phyloP scores from a whole-genome alignment of 2,888 invertebrate genomes.

The Oxycera nigricornis region DNA sequence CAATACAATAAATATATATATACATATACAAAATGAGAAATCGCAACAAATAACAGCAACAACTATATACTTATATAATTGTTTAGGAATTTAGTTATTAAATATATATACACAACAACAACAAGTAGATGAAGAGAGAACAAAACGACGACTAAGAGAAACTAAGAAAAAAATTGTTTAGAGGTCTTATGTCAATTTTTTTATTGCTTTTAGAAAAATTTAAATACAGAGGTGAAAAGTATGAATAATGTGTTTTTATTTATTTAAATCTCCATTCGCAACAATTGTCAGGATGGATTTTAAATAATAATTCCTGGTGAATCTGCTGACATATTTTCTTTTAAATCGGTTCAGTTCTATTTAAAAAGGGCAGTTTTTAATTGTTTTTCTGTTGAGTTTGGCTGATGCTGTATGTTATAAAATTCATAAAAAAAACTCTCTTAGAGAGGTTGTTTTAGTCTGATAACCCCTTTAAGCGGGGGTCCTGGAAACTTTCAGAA shows the following conservation, averaged over 20 bases:
- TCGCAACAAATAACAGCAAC: constrained; percentile 22
- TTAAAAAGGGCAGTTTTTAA: no score
- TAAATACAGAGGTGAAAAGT: constrained; percentile 41
- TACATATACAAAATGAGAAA: constrained; percentile 9
- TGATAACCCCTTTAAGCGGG: no score
- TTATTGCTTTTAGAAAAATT: constrained; percentile 41
- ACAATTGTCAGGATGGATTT: background rate
- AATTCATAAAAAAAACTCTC: no score
- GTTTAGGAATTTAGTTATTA: constrained; percentile 35
- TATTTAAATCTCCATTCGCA: background rate
- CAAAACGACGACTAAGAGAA: constrained; percentile 23
- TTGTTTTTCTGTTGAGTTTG: no score
- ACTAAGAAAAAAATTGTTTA: constrained; percentile 33
- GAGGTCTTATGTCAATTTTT: constrained; percentile 39
- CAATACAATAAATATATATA: no score
- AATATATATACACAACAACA: constrained; percentile 15
- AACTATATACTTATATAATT: constrained; percentile 31
- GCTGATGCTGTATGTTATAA: no score
- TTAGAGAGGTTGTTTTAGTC: no score
- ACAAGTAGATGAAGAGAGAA: no score
- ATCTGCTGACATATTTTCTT: background rate
- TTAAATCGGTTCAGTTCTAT: no score
- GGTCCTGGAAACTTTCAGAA: no score
- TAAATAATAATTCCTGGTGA: background rate
- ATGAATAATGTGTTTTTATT: background rate